These are phyloP conservation scores for Drosophila mercatorum DNA, from an alignment of 2,888 invertebrate species.

Conservation along the genomic window DNA sequence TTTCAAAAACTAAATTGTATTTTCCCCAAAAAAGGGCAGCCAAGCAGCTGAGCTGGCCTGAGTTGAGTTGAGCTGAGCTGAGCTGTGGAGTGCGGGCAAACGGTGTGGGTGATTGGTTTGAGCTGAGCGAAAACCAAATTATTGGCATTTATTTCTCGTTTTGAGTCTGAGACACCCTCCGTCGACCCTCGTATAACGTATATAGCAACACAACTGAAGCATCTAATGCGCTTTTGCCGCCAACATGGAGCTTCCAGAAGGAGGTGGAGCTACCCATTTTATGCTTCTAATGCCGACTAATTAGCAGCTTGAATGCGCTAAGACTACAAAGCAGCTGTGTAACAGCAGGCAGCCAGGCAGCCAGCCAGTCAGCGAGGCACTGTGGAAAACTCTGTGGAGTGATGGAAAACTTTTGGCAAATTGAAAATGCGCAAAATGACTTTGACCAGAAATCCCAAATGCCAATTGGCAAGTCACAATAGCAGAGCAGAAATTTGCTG, in stretches of 20 bases:
- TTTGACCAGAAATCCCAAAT: conserved; percentile 76
- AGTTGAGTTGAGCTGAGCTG: background rate
- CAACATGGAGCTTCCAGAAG: background rate
- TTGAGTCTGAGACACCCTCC: conserved; percentile 61
- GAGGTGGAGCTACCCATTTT: conserved; percentile 31
- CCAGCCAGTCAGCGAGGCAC: background rate
- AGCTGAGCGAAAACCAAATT: conserved; percentile 71
- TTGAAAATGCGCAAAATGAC: conserved; percentile 79
- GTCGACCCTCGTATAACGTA: background rate
- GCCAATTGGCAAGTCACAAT: conserved; percentile 77
- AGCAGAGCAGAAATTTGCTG: conserved; percentile 48
- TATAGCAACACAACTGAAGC: conserved; percentile 62
- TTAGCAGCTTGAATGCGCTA: conserved; percentile 79
- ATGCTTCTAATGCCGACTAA: conserved; percentile 75
- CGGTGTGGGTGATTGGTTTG: conserved; percentile 76
- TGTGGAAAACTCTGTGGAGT: conserved; percentile 44
- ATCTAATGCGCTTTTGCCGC: conserved; percentile 70
- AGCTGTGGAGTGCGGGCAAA: background rate
- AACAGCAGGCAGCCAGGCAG: conserved; percentile 39
- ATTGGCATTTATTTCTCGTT: conserved; percentile 80
- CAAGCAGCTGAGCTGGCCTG: conserved; percentile 5
- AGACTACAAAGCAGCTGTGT: conserved; percentile 73
- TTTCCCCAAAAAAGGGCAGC: conserved; percentile 74
- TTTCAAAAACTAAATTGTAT: conserved; percentile 76
- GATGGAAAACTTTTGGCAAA: conserved; percentile 71